A percentile compares a stretch with the other conserved stretches of the same genome.
Evolutionary conservation across 2,113 vertebrate genomes (phyloP).

Genomic region (Hemiscyllium ocellatum): DNA sequence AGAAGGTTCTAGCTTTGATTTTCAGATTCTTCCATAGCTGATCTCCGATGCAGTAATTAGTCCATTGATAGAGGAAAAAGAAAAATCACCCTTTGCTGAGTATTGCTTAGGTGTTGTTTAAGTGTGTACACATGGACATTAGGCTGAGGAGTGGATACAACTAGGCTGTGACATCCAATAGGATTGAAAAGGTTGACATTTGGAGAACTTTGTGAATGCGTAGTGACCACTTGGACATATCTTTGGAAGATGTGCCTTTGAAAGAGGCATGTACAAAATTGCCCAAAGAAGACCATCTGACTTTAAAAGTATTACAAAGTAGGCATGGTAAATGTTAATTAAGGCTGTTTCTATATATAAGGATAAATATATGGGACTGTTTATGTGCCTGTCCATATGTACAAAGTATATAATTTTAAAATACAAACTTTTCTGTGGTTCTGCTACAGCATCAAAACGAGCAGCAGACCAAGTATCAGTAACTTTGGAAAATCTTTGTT

Average conservation of each 20-base stretch:
- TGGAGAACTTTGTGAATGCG: background rate
- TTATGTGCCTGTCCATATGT: background rate
- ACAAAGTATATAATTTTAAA: background rate
- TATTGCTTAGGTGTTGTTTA: background rate
- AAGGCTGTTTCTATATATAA: background rate
- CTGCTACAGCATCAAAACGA: conserved; percentile 42
- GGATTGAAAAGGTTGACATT: background rate
- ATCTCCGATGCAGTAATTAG: background rate
- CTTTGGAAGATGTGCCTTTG: background rate
- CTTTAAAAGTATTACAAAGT: background rate
- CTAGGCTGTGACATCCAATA: background rate
- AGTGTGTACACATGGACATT: background rate
- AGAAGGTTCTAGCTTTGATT: background rate
- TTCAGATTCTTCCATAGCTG: background rate
- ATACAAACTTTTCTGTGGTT: background rate
- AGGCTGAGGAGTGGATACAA: background rate
- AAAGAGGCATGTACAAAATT: background rate
- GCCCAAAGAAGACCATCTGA: background rate
- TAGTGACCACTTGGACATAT: background rate
- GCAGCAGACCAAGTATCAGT: conserved; percentile 61
- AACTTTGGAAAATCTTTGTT: conserved; percentile 74
- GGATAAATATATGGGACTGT: background rate
- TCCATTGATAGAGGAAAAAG: background rate
- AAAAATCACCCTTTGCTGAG: background rate
- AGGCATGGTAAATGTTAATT: background rate